These are phyloP conservation scores for Sesamia inferens DNA, from an alignment of 2,888 invertebrate genomes.

Conservation along the genomic window DNA sequence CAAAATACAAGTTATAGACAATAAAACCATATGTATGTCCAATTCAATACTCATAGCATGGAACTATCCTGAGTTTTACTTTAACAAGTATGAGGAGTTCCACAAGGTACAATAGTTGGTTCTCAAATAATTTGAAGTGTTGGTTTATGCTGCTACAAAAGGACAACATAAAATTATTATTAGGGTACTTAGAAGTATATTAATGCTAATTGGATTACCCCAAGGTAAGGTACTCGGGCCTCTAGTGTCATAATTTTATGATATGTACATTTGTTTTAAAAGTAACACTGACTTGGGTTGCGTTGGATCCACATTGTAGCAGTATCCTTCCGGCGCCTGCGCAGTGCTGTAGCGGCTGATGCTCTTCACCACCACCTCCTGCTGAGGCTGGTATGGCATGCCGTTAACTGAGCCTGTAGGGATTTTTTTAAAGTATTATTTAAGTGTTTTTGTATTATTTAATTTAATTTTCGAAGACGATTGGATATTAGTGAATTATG, in stretches of 20 bases:
- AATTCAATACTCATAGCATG: background rate
- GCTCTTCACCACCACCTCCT: conserved; percentile 87
- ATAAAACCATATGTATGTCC: background rate
- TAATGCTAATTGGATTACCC: background rate
- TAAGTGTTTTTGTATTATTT: too few relatives aligned
- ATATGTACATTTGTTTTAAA: background rate
- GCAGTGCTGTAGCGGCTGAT: conserved; percentile 87
- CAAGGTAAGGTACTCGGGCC: background rate
- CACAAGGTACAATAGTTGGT: conserved; percentile 17
- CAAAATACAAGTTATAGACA: background rate
- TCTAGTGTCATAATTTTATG: background rate
- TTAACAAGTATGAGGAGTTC: background rate
- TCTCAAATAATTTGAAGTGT: background rate
- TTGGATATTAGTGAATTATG: background rate
- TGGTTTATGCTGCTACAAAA: background rate
- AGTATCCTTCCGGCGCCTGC: conserved; percentile 86
- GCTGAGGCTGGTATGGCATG: conserved; percentile 85
- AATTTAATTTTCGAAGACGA: background rate
- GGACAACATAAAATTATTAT: background rate
- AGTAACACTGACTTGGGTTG: conserved; percentile 85
- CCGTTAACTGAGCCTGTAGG: conserved; percentile 83
- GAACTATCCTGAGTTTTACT: background rate
- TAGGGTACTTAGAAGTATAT: too few relatives aligned
- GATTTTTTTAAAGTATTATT: background rate
- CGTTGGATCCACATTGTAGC: conserved; percentile 88